Evolutionary conservation across 2,113 vertebrate species (phyloP).

Genomic region (Gymnarchus niloticus): DNA sequence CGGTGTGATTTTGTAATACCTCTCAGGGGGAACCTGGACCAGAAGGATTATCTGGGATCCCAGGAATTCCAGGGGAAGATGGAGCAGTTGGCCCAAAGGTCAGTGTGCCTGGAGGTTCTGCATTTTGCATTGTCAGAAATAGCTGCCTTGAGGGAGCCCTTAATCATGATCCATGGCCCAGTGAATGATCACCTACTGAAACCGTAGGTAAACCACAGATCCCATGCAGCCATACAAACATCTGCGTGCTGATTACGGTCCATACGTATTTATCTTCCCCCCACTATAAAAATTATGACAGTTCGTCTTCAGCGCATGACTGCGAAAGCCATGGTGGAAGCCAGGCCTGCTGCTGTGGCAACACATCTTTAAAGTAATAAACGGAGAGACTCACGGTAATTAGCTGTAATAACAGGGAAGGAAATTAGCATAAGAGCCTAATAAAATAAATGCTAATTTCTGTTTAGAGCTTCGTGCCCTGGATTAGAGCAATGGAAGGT

Average conservation of each 20-base stretch:
- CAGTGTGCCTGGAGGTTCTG: neutral
- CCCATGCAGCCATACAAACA: neutral
- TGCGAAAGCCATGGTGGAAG: neutral
- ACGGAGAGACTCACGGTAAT: neutral
- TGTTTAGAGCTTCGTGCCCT: too few relatives aligned
- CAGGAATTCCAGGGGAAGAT: constrained; percentile 65
- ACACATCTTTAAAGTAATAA: neutral
- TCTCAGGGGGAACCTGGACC: constrained; percentile 56
- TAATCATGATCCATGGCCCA: neutral
- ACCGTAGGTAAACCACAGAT: neutral
- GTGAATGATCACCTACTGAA: neutral
- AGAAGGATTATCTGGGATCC: constrained; percentile 53
- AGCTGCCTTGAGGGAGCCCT: neutral
- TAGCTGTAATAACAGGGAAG: neutral
- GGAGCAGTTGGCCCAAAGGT: constrained; percentile 62
- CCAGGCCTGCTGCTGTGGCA: neutral
- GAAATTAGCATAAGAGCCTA: neutral
- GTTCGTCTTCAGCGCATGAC: neutral
- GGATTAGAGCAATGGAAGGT: neutral
- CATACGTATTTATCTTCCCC: neutral
- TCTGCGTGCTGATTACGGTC: neutral
- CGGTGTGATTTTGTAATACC: neutral
- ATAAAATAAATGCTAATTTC: neutral
- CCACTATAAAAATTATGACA: neutral
- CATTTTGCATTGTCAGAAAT: neutral